Percentiles rank a stretch among this genome's conserved stretches.
Conservation (phyloP, 2,113 vertebrate genomes). For the Muntiacus reevesi region DNA sequence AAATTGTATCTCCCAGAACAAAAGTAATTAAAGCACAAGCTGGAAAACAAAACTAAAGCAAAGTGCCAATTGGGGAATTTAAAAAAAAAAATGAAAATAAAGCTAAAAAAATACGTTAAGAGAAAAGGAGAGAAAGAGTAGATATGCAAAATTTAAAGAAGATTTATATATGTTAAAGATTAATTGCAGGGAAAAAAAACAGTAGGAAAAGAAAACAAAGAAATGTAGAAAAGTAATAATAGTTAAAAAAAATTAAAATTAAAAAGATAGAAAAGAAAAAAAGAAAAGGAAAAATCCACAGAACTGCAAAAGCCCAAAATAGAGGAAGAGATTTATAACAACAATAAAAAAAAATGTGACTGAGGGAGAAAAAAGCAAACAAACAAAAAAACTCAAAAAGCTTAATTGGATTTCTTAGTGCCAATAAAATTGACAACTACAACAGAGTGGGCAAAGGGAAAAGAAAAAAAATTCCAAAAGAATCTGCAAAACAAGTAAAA, state of each 20-base stretch:
- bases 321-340: background rate
- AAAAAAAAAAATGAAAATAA: background rate
- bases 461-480: background rate
- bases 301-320: background rate
- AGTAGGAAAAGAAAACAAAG: background rate
- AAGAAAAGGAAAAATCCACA: background rate
- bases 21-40: background rate
- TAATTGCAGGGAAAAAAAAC: background rate
- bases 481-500: background rate
- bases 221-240: background rate
- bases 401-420: background rate
- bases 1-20: background rate
- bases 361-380: background rate
- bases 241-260: background rate
- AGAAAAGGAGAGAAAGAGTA: background rate
- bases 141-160: background rate
- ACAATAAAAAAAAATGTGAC: background rate
- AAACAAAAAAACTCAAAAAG: background rate
- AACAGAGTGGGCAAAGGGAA: accelerated
- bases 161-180: background rate
- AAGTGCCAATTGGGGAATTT: background rate
- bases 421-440: background rate
- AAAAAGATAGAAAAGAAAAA: background rate
- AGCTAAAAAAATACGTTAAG: background rate
- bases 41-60: background rate